Conservation (phyloP, 1,140 invertebrate species). For the Zaprionus taronus region DNA sequence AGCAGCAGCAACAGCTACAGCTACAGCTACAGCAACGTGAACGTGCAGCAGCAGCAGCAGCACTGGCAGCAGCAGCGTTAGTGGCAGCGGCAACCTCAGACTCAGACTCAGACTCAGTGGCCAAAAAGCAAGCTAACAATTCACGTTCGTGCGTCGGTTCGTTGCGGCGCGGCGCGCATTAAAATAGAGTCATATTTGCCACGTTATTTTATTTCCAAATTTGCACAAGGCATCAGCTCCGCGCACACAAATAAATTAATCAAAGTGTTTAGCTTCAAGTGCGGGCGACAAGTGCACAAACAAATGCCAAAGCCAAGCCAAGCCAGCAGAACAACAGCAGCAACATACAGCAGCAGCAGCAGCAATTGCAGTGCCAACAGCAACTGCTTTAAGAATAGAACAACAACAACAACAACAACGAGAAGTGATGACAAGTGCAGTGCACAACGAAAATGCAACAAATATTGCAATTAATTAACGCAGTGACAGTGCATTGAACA, state of each 20-base stretch:
- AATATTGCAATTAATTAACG: slow-evolving; percentile 53
- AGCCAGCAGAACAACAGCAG: slow-evolving; percentile 26
- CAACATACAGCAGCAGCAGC: slow-evolving; percentile 32
- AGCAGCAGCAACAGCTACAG: slow-evolving; percentile 64
- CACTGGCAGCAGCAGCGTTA: slow-evolving; percentile 19
- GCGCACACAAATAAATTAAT: slow-evolving; percentile 74
- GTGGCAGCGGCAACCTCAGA: slow-evolving; percentile 31
- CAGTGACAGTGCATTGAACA: slow-evolving; percentile 70
- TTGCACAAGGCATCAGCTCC: slow-evolving; percentile 62
- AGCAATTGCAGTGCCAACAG: slow-evolving; percentile 32
- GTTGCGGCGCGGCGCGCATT: slow-evolving; percentile 69
- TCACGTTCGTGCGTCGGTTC: slow-evolving; percentile 78
- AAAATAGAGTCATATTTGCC: slow-evolving; percentile 73
- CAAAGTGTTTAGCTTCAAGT: slow-evolving; percentile 64
- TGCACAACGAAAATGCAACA: slow-evolving; percentile 64
- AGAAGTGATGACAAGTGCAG: slow-evolving; percentile 56
- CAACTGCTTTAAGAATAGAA: slow-evolving; percentile 2
- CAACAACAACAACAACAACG: slow-evolving; percentile 32
- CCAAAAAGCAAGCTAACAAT: slow-evolving; percentile 75
- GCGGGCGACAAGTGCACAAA: slow-evolving; percentile 63
- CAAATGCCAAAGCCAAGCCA: slow-evolving; percentile 49
- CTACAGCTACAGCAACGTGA: slow-evolving; percentile 37
- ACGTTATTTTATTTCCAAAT: slow-evolving; percentile 74
- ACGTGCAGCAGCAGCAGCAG: slow-evolving; percentile 22
- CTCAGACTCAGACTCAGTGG: slow-evolving; percentile 66